Evolutionary conservation across 2,113 vertebrate genomes (phyloP).

Genomic region (Petroica traversi): DNA sequence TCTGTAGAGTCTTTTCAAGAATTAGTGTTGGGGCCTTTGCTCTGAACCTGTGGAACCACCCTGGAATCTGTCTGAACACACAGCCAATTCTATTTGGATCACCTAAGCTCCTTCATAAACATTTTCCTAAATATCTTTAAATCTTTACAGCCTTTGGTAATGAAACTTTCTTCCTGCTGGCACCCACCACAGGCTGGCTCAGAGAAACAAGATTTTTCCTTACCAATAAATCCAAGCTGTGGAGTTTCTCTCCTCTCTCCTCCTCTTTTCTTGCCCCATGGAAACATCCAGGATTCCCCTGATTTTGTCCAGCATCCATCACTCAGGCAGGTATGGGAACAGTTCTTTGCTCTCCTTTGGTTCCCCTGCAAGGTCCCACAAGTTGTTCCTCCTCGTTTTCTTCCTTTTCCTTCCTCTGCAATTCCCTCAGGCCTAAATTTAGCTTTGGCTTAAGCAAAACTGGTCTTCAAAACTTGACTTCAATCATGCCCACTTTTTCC

Average conservation of each 20-base stretch:
- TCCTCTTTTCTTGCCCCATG: background rate
- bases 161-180: background rate
- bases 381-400: background rate
- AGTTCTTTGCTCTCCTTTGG: background rate
- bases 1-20: background rate
- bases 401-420: background rate
- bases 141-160: background rate
- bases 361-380: background rate
- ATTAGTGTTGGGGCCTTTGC: background rate
- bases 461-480: background rate
- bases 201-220: background rate
- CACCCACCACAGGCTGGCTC: background rate
- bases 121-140: background rate
- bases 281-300: background rate
- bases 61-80: background rate
- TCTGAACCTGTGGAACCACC: background rate
- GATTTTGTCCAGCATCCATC: background rate
- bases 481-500: background rate
- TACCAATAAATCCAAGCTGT: background rate
- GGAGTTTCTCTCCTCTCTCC: background rate
- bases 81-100: background rate
- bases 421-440: background rate
- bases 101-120: background rate
- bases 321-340: background rate
- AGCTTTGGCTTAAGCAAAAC: background rate